Percentiles rank a stretch among this genome's conserved stretches.
Conservation (phyloP, 2,888 invertebrate genomes). For the Pycnomerus fuliginosus region DNA sequence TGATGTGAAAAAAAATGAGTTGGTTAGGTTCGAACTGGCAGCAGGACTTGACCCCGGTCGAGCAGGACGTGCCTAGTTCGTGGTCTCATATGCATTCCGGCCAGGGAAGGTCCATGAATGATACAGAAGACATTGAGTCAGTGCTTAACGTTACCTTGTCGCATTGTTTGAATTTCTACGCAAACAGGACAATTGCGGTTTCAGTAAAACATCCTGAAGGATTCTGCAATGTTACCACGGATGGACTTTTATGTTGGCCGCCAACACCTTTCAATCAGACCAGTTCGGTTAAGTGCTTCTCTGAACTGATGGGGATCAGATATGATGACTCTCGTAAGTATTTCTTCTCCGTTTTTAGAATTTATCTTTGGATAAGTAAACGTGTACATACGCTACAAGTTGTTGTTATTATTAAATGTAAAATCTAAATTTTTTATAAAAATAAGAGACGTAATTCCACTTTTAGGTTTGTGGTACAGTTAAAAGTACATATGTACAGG, state of each 20-base stretch:
- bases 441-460: too few relatives aligned
- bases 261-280: constrained; percentile 68
- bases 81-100: background rate
- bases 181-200: constrained; percentile 32
- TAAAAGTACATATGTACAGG: too few relatives aligned
- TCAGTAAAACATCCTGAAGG: constrained; percentile 33
- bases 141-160: constrained; percentile 31
- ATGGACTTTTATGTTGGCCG: constrained; percentile 83
- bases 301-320: constrained; percentile 72
- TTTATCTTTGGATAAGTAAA: too few relatives aligned
- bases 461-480: too few relatives aligned
- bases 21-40: constrained; percentile 24
- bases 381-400: too few relatives aligned
- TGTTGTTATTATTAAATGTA: background rate
- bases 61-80: constrained; percentile 14
- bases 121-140: constrained; percentile 26
- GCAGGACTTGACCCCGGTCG: constrained; percentile 22
- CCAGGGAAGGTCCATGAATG: constrained; percentile 20
- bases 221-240: constrained; percentile 70
- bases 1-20: constrained; percentile 15
- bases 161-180: constrained; percentile 32
- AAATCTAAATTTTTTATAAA: too few relatives aligned
- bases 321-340: constrained; percentile 84
- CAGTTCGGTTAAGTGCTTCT: constrained; percentile 75
- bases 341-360: too few relatives aligned